Base-by-base conservation (phyloP, 2,797 vertebrate species). In the Lithobates pipiens region DNA sequence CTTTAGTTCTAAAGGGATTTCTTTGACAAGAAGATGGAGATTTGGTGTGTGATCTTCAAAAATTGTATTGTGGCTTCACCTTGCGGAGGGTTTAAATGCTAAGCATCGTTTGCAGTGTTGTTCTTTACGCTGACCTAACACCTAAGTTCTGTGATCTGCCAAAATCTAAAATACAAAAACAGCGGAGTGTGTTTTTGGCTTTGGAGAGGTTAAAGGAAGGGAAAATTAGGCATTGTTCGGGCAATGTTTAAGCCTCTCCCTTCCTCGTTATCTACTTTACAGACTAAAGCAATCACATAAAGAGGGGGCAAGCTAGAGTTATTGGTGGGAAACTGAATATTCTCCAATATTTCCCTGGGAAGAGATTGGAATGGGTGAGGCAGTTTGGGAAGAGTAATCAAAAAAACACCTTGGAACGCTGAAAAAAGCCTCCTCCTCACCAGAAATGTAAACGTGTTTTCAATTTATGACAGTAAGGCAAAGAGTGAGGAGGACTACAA, bases 241-340 rank as follows among this genome's bases (percentile, higher is more conserved):
- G 6, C 63, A 39, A 75, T 13, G 57, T 63, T 44, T 36, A 68
- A 21, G 65, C 65, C 13, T 84, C 36, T 54, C 68, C 18, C 72
- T 25, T 50, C 46, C 75, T 61, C 15, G 39, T 50, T 67, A 85
- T 80, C 77, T 50, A 83, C 77, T 74, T 63, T 50, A 6, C 21
- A 27, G 23, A 72, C 54, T 82, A 70, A 29, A 27, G 84, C 10
- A 42, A 29, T 63, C 72, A 63, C 23, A 65, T 36, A 27, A 63
- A 23, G 44, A 25, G n/a, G 13, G 11, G 39, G 50, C 18, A 71
- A 46, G 44, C 72, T 57, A 61, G 77, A 57, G 63, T 61, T 50
- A 68, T 73, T 46, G 77, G 61, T 85, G 84, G 77, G 84, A 80
- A 75, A 82, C 57, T 36, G 74, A 70, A 42, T 76, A 74, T 85